Base-by-base conservation (phyloP, 2,888 invertebrate genomes). In the Chirona hameri region DNA sequence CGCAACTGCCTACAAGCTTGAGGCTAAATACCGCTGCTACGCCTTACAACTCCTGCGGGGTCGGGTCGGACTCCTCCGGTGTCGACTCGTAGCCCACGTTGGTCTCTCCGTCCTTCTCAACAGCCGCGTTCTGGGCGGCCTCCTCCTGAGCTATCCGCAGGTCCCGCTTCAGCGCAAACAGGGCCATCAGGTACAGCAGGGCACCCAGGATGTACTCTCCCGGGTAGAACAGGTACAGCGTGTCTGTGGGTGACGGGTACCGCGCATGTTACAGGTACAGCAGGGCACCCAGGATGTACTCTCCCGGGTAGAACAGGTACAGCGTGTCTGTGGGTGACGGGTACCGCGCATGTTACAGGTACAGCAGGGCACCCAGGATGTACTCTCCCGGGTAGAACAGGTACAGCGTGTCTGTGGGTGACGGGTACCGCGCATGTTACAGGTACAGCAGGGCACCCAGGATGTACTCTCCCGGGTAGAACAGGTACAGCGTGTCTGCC, bases 171-270 rank as follows among this genome's bases (percentile, higher is more conserved):
- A 86, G 76, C 81, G 85, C 83, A 82, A 86, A 79, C 81, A 86
- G 82, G 69, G 85, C 83, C 31, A 86, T 39, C 55, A 86, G 83
- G 83, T 86, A 84, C 69, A 86, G 81, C 81, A 84, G 81, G 39
- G 86, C 84, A 27, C 85, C 84, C 82, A 86, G 31, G 79, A 86
- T 84, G 83, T 86, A 85, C 83, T 86, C 85, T 82, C 86, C 84
- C 81, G 76, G 76, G 46, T 76, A 85, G 48, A 85, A 82, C 18
- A 83, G 39, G 65, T 85, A 82, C 76, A 85, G 81, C 9, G 85
- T 84, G 82, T 84, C 84, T 85, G 82, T 14, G 82, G 81, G 21
- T 12, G 7, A 39, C 39, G 7, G 39, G 39, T 39, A 39, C n/a
- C 24, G n/a, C n/a, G n/a, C n/a, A n/a, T n/a, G n/a, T n/a, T n/a